A percentile compares a stretch with the other conserved stretches of the same genome.
These are phyloP conservation scores for Dissostichus mawsoni DNA, from an alignment of 2,113 vertebrate species.

Conservation along the genomic window DNA sequence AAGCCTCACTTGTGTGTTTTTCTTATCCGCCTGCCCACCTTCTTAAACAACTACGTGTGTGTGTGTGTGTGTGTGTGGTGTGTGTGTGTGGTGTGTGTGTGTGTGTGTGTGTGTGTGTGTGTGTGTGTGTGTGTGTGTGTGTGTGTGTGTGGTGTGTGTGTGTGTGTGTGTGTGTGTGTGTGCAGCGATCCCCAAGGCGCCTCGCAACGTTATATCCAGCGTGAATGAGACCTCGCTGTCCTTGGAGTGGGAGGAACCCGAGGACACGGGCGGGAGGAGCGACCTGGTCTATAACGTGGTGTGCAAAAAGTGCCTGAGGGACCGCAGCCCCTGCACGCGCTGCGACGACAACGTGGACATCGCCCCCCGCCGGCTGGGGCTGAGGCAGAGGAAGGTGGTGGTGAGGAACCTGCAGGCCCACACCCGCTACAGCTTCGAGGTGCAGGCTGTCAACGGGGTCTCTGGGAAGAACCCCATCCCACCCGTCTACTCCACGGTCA, in stretches of 20 bases:
- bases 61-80: conserved; percentile 13
- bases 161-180: conserved; percentile 29
- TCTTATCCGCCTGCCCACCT: conserved; percentile 42
- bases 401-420: conserved; percentile 97
- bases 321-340: conserved; percentile 89
- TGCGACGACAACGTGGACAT: conserved; percentile 98
- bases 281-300: conserved; percentile 97
- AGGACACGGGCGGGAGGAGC: conserved; percentile 90
- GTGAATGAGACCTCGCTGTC: conserved; percentile 97
- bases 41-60: conserved; percentile 34
- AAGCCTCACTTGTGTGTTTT: conserved; percentile 53
- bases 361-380: conserved; percentile 92
- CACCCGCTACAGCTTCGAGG: conserved; percentile 97
- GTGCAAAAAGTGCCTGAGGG: conserved; percentile 96
- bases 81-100: conserved; percentile 19
- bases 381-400: conserved; percentile 90
- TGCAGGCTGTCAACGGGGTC: conserved; percentile 96
- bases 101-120: conserved; percentile 27
- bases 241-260: conserved; percentile 96
- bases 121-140: conserved; percentile 24
- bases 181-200: conserved; percentile 91
- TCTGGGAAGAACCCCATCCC: conserved; percentile 90
- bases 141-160: conserved; percentile 22
- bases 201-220: conserved; percentile 94
- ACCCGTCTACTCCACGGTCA: conserved; percentile 93